phyloP scores from a whole-genome alignment of 2,888 invertebrate species.

The Chrysolina oricalcia region DNA sequence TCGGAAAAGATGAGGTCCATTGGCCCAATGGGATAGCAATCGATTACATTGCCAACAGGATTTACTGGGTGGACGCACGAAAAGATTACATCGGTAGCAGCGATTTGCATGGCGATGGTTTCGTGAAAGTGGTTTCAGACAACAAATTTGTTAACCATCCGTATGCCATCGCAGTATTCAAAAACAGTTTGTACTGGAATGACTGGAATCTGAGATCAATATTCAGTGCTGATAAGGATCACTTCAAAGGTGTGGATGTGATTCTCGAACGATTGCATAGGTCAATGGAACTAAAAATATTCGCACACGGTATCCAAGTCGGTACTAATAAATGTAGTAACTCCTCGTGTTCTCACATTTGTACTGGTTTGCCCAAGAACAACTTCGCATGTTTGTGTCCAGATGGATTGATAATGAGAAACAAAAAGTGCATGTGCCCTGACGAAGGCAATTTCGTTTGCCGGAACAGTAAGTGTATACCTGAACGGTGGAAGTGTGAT shows the following conservation, averaged over 20 bases:
- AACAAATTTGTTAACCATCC: slow-evolving; percentile 85
- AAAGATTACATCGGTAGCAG: slow-evolving; percentile 86
- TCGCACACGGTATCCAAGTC: slow-evolving; percentile 82
- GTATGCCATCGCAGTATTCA: slow-evolving; percentile 89
- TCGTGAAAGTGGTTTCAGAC: slow-evolving; percentile 77
- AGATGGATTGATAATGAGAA: slow-evolving; percentile 75
- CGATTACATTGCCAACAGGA: slow-evolving; percentile 83
- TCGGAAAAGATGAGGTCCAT: slow-evolving; percentile 79
- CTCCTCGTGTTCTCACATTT: slow-evolving; percentile 81
- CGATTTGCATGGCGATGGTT: slow-evolving; percentile 67
- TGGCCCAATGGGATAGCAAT: slow-evolving; percentile 92
- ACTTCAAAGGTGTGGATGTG: slow-evolving; percentile 71
- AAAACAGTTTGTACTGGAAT: slow-evolving; percentile 91
- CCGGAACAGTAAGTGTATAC: slow-evolving; percentile 76
- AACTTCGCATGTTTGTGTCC: slow-evolving; percentile 85
- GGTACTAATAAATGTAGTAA: slow-evolving; percentile 83
- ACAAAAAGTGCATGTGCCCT: slow-evolving; percentile 84
- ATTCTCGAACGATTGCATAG: slow-evolving; percentile 76
- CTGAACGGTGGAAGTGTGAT: slow-evolving; percentile 78
- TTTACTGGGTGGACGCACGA: slow-evolving; percentile 92
- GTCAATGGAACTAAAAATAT: slow-evolving; percentile 89
- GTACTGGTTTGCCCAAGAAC: slow-evolving; percentile 82
- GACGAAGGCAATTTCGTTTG: slow-evolving; percentile 79
- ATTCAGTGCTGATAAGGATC: slow-evolving; percentile 86
- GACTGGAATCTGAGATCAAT: slow-evolving; percentile 89